Evolutionary conservation across 2,888 invertebrate species (phyloP).

Genomic region (Amorpha juglandis): DNA sequence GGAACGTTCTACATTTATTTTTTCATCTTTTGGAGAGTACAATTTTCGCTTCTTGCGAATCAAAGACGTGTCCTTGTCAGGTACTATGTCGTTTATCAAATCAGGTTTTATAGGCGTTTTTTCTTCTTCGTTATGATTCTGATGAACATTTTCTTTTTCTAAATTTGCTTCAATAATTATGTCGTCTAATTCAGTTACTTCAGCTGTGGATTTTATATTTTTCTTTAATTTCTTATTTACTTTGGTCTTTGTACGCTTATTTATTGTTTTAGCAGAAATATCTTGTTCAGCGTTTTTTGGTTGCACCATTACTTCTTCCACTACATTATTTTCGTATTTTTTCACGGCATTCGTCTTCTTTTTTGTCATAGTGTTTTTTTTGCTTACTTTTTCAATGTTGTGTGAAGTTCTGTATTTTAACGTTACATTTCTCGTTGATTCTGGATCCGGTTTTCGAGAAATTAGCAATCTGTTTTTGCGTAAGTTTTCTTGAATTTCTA

Average conservation of each 20-base stretch:
- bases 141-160: conserved; percentile 35
- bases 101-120: not conserved
- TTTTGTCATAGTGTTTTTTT: not conserved
- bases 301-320: not conserved
- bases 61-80: conserved; percentile 34
- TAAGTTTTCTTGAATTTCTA: not conserved
- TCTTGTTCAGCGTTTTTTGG: not conserved
- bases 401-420: conserved; percentile 40
- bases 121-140: not conserved
- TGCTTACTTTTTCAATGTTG: not conserved
- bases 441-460: too few species aligned
- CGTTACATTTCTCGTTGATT: conserved; percentile 42
- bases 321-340: not conserved
- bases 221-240: conserved; percentile 36
- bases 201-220: conserved; percentile 1
- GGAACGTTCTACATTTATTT: conserved; percentile 36
- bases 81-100: not conserved
- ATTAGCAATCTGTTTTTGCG: not conserved
- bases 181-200: conserved; percentile 33
- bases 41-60: conserved; percentile 65
- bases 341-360: not conserved
- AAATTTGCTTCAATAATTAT: conserved; percentile 46
- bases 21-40: conserved; percentile 67
- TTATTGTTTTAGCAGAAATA: not conserved
- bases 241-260: conserved; percentile 35